Evolutionary conservation across 2,888 invertebrate genomes (phyloP), one percentile per base, ranked within the genome.

Genomic region (Bibio marci): DNA sequence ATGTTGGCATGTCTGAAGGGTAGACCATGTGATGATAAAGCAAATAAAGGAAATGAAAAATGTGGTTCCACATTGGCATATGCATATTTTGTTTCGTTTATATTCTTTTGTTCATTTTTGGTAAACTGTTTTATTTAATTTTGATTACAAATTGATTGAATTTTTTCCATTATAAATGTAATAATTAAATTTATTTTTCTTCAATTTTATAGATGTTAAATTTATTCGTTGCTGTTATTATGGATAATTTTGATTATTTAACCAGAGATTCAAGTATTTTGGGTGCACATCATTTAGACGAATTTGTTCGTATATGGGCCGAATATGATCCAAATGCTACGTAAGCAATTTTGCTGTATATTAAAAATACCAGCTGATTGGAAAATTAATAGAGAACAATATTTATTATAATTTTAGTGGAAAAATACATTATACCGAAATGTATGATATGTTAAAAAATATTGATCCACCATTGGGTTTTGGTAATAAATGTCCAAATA

Each of bases 191-290:
- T 15, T 31, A 11, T 26, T 26, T 26, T 26, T 10, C 6, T 6
- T 26, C 26, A 31, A 31, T 5, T 31, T 4, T 65, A 7, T 58
- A 87, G 86, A 98, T 98, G 97, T 76, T 98, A 65, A 98, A 98
- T 73, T 77, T 98, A 62, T 98, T 98, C 76, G 98, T 98, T 59
- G 98, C 98, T 59, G 98, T 99, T 63, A 99, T 99, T 66, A 99
- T 99, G 98, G 98, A 99, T 71, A 99, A 99, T 70, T 99, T 99
- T 64, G 98, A 99, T 71, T 99, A 99, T 67, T 70, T 99, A 58
- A 99, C 98, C 45, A 74, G 98, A 64, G 98, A 99, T 69, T 95
- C 95, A 52, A 97, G 95, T 59, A 99, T 99, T 63, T 75, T 99
- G 62, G 98, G 98, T 45, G 97, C 98, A 51, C 98, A 99, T 78